Evolutionary conservation across 2,888 invertebrate genomes (phyloP), one percentile per base, ranked within the genome.

Genomic region (Dascillus cervinus): DNA sequence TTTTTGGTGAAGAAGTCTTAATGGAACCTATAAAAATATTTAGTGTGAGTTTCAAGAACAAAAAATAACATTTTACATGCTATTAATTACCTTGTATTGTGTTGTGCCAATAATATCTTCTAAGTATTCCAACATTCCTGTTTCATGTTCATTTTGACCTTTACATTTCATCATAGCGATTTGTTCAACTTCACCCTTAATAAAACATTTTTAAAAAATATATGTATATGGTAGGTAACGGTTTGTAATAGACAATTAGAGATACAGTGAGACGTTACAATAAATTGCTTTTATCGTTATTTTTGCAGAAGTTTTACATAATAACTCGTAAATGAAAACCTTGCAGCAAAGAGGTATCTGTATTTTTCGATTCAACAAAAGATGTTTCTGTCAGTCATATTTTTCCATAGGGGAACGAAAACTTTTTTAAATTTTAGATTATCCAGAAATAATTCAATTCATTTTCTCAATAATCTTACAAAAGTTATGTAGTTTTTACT

Each of bases 141-240:
- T 79, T 47, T 97, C 97, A 49, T 86, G 79, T 52, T 89, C 90
- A 1, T 67, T 78, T 39, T 71, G 73, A 0, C 73, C 90, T 67
- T 94, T 98, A 0, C 95, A 86, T 60, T 96, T 97, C 97, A 98
- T 97, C 84, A 97, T 80, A 0, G 98, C 83, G 49, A 98, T 98
- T 60, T 95, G 94, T 67, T 99, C 98, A 0, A 99, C 97, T 73
- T 98, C 98, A 23, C 98, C 98, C 87, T 95, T 47, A 33, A 62
- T 45, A 11, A 12, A 3, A 6, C 9, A 12, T 2, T 6, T 12
- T n/a, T n/a, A 48, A 33, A 62, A n/a, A 3, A 24, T 3, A 12
- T 6, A 12, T 11, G 2, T 2, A 24, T n/a, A 24, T 12, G n/a
- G 11, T 5, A 23, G 11, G 11, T 3, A 3, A 23, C 10, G 3